Percentiles rank a stretch among this genome's conserved stretches.
phyloP scores from a whole-genome alignment of 2,888 invertebrate genomes.

The Rotaria sp. region DNA sequence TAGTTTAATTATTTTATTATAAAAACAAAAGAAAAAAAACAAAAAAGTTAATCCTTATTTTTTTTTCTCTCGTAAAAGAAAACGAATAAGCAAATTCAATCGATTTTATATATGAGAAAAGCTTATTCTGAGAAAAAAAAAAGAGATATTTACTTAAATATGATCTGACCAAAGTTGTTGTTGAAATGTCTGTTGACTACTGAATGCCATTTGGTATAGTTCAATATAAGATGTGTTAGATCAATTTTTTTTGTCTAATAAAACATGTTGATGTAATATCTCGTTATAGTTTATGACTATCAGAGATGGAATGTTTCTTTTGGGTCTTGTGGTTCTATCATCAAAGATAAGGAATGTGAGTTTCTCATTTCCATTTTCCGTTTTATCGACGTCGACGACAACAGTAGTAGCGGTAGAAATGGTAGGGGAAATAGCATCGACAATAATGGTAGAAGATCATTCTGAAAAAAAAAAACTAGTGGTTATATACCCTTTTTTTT shows the following conservation, averaged over 20 bases:
- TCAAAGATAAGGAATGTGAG: not conserved
- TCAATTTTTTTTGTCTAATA: not conserved
- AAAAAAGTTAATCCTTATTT: too few relatives aligned
- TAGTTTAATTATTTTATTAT: too few relatives aligned
- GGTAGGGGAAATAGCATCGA: not conserved
- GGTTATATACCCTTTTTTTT: not conserved
- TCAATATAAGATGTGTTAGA: too few relatives aligned
- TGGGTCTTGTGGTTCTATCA: not conserved
- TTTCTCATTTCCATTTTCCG: conserved; percentile 7
- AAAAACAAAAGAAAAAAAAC: too few relatives aligned
- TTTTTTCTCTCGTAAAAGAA: too few relatives aligned
- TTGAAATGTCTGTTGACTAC: not conserved
- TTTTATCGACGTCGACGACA: conserved; percentile 4
- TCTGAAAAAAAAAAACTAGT: not conserved
- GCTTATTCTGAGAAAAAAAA: too few relatives aligned
- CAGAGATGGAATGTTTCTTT: not conserved
- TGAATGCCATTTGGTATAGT: not conserved
- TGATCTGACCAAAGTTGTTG: not conserved
- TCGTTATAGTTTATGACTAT: not conserved
- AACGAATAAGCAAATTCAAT: too few relatives aligned
- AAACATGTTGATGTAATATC: not conserved
- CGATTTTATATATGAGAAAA: too few relatives aligned
- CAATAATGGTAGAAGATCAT: not conserved
- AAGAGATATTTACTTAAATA: not conserved
- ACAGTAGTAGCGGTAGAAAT: not conserved